Evolutionary conservation across 2,888 invertebrate species (phyloP).

Genomic region (Tuta absoluta): DNA sequence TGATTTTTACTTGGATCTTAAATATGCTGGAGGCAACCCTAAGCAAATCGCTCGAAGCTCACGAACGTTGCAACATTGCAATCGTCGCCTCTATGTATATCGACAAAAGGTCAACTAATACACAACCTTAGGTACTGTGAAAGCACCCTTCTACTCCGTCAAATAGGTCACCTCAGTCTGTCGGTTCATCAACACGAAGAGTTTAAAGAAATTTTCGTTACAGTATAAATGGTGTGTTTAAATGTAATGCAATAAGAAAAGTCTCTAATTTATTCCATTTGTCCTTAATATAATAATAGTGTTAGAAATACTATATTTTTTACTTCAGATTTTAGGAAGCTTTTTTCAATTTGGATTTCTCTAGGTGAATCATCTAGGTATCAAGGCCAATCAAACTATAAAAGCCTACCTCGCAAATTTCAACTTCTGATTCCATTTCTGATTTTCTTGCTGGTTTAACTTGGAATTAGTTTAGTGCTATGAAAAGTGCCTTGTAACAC

Average conservation of each 20-base stretch:
- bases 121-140: background rate
- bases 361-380: background rate
- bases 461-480: background rate
- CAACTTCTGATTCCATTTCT: background rate
- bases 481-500: background rate
- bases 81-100: conserved; percentile 52
- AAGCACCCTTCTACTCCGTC: conserved; percentile 4
- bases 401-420: background rate
- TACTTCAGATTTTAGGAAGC: no score
- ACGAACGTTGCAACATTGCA: conserved; percentile 60
- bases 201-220: background rate
- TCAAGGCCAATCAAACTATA: conserved; percentile 7
- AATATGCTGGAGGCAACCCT: conserved; percentile 5
- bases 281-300: no score
- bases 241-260: no score
- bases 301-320: no score
- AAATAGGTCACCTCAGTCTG: background rate
- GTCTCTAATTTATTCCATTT: no score
- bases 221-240: no score
- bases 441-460: background rate
- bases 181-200: background rate
- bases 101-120: conserved; percentile 56
- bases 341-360: no score
- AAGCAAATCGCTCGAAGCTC: conserved; percentile 17
- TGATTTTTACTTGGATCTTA: background rate